These are phyloP conservation scores for Neelides sp. DNA, from an alignment of 1,140 invertebrate genomes.

Conservation along the genomic window DNA sequence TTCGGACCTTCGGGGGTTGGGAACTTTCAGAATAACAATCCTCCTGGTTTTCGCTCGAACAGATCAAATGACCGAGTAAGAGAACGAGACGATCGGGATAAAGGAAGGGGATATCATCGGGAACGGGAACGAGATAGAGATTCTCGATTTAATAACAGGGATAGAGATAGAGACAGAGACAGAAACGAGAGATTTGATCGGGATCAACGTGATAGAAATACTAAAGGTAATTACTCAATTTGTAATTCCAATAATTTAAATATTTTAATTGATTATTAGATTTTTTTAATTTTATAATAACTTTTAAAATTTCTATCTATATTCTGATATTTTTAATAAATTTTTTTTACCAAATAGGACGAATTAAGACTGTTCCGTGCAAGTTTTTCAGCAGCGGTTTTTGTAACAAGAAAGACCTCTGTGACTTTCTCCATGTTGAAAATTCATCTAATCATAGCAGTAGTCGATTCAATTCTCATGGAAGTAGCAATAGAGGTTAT, in stretches of 20 bases:
- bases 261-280: neutral
- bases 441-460: no score
- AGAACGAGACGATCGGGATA: constrained; percentile 8
- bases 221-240: neutral
- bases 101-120: constrained; percentile 28
- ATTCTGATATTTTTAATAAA: constrained; percentile 21
- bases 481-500: no score
- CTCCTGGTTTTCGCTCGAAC: no score
- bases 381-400: constrained; percentile 16
- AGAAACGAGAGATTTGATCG: constrained; percentile 1
- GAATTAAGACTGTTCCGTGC: constrained; percentile 12
- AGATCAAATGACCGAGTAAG: constrained; percentile 10
- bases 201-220: constrained; percentile 20
- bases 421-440: constrained; percentile 21
- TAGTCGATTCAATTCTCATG: no score
- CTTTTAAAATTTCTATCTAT: constrained; percentile 25
- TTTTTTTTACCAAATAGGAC: neutral
- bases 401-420: constrained; percentile 14
- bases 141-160: neutral
- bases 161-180: constrained; percentile 11
- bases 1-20: no score
- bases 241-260: neutral
- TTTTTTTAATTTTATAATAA: neutral
- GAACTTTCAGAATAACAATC: no score
- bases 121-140: constrained; percentile 4